Evolutionary conservation across 2,888 invertebrate genomes (phyloP), one percentile per base, ranked within the genome.

Genomic region (Pseudococcus longispinus): DNA sequence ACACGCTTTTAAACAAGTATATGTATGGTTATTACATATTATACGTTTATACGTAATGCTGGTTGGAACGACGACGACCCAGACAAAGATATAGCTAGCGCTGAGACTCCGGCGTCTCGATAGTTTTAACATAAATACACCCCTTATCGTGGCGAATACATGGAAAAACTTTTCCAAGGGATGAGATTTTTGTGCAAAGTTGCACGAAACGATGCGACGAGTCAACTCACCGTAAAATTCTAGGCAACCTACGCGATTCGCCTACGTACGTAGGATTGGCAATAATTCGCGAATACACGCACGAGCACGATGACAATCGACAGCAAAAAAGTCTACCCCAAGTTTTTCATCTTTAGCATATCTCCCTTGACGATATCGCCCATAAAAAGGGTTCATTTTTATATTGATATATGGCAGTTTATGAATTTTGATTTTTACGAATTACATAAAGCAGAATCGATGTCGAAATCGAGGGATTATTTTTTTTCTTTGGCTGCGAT

Each of bases 331-430:
- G 70, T 70, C 70, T 70, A 5, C 70, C 70, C 29, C 18, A 70
- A 70, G 70, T 70, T 70, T 70, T 70, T 70, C 70, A 70, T 70
- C 70, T 70, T 70, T 70, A 70, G 29, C 70, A 70, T 70, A 29
- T 70, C 70, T 70, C 70, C 70, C 70, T 70, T 5, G 70, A 70
- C 70, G 70, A 29, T 70, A 26, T 65, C 13, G 18, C 70, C 23
- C 15, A 60, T 23, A 60, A 23, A 70, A 29, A 18, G 70, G 70
- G 29, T 70, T 29, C 60, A 60, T 60, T 60, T 60, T 60, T 60
- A 60, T 70, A 70, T 32, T 70, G 70, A 70, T 70, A 70, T 70
- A 70, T 70, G 29, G 70, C 70, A 4, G 15, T 70, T 70, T 70
- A 70, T 70, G 70, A 70, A 70, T 70, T 70, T 70, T 70, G 70